Percentiles rank a stretch among this genome's conserved stretches.
Evolutionary conservation across 2,888 invertebrate species (phyloP).

Genomic region (Pollenia labialis): DNA sequence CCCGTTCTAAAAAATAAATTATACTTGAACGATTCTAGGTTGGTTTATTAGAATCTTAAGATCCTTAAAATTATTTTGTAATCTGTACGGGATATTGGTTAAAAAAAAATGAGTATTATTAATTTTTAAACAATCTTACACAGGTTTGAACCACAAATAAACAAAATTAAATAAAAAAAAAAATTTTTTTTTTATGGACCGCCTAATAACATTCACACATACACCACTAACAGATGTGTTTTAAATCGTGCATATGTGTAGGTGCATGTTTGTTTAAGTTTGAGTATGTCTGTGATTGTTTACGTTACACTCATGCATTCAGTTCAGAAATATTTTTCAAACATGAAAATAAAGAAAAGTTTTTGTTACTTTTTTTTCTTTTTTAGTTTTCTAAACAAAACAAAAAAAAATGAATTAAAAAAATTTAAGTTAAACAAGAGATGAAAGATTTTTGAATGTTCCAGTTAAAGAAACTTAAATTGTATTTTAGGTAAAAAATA

Average conservation of each 20-base stretch:
- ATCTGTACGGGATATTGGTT: too few relatives aligned
- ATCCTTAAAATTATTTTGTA: too few relatives aligned
- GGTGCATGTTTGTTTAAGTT: conserved; percentile 10
- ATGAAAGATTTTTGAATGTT: conserved; percentile 20
- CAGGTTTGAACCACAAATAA: too few relatives aligned
- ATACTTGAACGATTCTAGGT: too few relatives aligned
- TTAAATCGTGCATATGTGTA: neutral
- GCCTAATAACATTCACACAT: neutral
- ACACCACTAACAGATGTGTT: neutral
- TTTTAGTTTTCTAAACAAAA: conserved; percentile 8
- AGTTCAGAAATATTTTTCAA: neutral
- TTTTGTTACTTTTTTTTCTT: neutral
- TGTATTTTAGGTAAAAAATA: neutral
- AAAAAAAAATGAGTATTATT: too few relatives aligned
- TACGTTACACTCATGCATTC: conserved; percentile 32
- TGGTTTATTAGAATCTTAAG: too few relatives aligned
- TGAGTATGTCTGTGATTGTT: conserved; percentile 23
- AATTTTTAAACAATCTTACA: too few relatives aligned
- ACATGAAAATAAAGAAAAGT: conserved; percentile 6
- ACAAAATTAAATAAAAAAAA: too few relatives aligned
- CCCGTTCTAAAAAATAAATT: too few relatives aligned
- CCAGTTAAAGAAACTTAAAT: conserved; percentile 12
- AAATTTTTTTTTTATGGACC: too few relatives aligned
- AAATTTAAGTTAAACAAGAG: conserved; percentile 30
- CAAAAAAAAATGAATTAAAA: neutral